phyloP scores from a whole-genome alignment of 2,113 vertebrate species.

The Dromiciops gliroides region DNA sequence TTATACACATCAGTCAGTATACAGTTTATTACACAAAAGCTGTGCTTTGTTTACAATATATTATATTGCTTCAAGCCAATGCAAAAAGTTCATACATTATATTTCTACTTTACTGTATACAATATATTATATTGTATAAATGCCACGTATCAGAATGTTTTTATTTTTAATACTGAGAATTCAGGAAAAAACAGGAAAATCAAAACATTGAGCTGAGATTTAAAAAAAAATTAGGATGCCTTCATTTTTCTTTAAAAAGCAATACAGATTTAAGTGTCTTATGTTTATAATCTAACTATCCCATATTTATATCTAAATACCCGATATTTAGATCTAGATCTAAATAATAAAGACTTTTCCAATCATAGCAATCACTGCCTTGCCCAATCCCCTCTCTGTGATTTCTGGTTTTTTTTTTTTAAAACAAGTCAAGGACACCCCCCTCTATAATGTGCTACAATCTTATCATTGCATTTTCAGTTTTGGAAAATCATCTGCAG shows the following conservation, averaged over 20 bases:
- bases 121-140: slow-evolving; percentile 83
- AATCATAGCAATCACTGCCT: slow-evolving; percentile 18
- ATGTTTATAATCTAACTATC: too few relatives aligned
- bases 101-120: slow-evolving; percentile 81
- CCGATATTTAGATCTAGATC: slow-evolving; percentile 48
- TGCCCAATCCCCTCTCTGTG: slow-evolving; percentile 35
- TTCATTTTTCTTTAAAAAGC: slow-evolving; percentile 10
- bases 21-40: slow-evolving; percentile 85
- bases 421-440: background rate
- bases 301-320: background rate
- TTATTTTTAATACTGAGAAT: slow-evolving; percentile 74
- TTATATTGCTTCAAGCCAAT: slow-evolving; percentile 85
- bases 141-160: slow-evolving; percentile 72
- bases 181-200: slow-evolving; percentile 67
- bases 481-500: slow-evolving; percentile 74
- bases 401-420: slow-evolving; percentile 43
- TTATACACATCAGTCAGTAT: slow-evolving; percentile 82
- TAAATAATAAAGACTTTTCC: background rate
- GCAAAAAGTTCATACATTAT: slow-evolving; percentile 81
- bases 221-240: slow-evolving; percentile 56
- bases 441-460: slow-evolving; percentile 37
- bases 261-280: background rate
- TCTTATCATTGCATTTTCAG: slow-evolving; percentile 31
- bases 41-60: slow-evolving; percentile 86
- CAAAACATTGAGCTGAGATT: slow-evolving; percentile 60